These are phyloP conservation scores for Heteractis magnifica DNA, from an alignment of 92 coral and sea anemone genomes.

Conservation along the genomic window DNA sequence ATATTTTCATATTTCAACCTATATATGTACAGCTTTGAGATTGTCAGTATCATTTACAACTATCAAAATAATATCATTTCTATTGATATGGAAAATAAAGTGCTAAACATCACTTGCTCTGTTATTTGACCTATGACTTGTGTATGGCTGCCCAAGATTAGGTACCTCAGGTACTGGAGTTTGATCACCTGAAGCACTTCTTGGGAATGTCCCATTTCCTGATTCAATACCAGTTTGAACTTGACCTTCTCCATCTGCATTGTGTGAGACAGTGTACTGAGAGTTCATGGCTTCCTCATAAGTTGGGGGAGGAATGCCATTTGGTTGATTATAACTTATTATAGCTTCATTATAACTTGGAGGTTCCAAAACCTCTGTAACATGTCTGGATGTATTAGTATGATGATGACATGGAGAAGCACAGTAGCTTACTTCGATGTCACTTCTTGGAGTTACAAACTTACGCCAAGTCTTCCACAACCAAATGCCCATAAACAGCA, in stretches of 20 bases:
- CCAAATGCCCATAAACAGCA: constrained; percentile 88
- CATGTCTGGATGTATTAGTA: constrained; percentile 31
- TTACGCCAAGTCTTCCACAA: constrained; percentile 91
- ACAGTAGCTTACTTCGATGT: constrained; percentile 41
- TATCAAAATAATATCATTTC: neutral
- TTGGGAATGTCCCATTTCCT: neutral
- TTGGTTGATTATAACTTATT: constrained; percentile 10
- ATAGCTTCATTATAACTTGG: constrained; percentile 92
- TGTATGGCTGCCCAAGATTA: constrained; percentile 35
- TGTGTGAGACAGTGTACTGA: constrained; percentile 11
- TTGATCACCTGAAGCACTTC: neutral
- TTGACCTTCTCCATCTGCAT: neutral
- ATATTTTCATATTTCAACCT: too few relatives aligned
- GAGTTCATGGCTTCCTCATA: constrained; percentile 80
- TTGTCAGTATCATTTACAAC: neutral
- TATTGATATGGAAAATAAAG: neutral
- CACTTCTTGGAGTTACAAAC: constrained; percentile 58
- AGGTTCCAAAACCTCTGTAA: constrained; percentile 60
- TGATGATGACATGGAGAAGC: constrained; percentile 45
- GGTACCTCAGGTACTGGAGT: neutral
- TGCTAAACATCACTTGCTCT: constrained; percentile 17
- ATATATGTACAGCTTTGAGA: neutral
- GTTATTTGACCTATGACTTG: constrained; percentile 28
- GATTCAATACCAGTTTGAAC: neutral
- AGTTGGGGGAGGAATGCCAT: constrained; percentile 63